These are phyloP conservation scores for Philaenus spumarius DNA, from an alignment of 1,140 invertebrate species.

Conservation along the genomic window DNA sequence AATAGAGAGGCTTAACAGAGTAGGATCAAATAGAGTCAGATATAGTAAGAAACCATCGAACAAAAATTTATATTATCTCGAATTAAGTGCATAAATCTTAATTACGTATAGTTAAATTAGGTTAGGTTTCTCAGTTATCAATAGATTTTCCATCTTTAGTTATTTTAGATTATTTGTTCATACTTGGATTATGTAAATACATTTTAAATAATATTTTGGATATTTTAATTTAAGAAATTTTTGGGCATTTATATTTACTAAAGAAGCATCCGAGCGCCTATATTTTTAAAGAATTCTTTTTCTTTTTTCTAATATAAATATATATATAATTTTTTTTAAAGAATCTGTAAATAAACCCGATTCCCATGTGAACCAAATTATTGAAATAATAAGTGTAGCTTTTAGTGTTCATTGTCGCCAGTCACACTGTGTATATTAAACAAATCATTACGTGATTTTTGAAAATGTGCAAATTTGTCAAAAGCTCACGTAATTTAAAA, in stretches of 20 bases:
- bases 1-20: conserved; percentile 1
- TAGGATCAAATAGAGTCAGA: conserved; percentile 7
- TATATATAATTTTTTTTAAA: conserved; percentile 1
- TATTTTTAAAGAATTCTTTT: conserved; percentile 2
- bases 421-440: too few species aligned
- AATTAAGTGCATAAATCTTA: too few species aligned
- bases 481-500: too few species aligned
- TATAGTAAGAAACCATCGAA: conserved; percentile 11
- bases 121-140: conserved; percentile 19
- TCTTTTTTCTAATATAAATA: neutral
- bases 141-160: conserved; percentile 20
- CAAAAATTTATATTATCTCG: conserved; percentile 19
- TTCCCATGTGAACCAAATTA: conserved; percentile 8
- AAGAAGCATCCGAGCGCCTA: conserved; percentile 7
- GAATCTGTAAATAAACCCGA: conserved; percentile 2
- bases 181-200: conserved; percentile 9
- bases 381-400: conserved; percentile 20
- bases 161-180: neutral
- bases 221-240: conserved; percentile 7
- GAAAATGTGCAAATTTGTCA: too few species aligned
- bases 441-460: too few species aligned
- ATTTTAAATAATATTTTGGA: conserved; percentile 18
- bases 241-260: neutral
- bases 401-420: conserved; percentile 17
- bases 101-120: conserved; percentile 20